These are phyloP conservation scores for Epicauta chinensis DNA, from an alignment of 1,140 invertebrate species.

Conservation along the genomic window DNA sequence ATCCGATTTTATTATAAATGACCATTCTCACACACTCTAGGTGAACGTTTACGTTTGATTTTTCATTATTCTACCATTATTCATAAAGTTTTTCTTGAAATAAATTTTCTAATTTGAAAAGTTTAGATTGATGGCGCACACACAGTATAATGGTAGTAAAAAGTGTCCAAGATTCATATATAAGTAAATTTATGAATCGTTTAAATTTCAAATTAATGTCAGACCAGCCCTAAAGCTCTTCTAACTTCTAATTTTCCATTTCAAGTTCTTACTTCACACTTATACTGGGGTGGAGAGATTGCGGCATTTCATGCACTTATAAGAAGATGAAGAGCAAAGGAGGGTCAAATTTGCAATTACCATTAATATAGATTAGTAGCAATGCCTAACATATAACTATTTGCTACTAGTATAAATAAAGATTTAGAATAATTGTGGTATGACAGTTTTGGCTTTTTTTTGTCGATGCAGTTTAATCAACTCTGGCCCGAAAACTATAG, in stretches of 20 bases:
- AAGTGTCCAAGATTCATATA: conserved; percentile 32
- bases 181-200: conserved; percentile 36
- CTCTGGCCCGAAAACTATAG: too few species aligned
- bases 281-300: conserved; percentile 23
- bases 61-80: too few species aligned
- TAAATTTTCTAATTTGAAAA: too few species aligned
- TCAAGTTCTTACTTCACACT: conserved; percentile 33
- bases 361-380: conserved; percentile 25
- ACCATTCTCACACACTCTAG: conserved; percentile 9
- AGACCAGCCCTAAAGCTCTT: conserved; percentile 21
- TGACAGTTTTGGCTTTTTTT: not conserved
- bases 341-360: conserved; percentile 32
- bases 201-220: conserved; percentile 41
- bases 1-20: conserved; percentile 16
- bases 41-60: too few species aligned
- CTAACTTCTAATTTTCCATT: conserved; percentile 34
- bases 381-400: not conserved
- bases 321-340: not conserved
- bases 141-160: too few species aligned
- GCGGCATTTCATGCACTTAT: conserved; percentile 26
- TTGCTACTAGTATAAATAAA: conserved; percentile 4
- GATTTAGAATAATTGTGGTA: too few species aligned
- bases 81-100: too few species aligned
- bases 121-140: too few species aligned
- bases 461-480: not conserved